phyloP scores from a whole-genome alignment of 1,140 invertebrate genomes.

The Leptoteleia sp. region DNA sequence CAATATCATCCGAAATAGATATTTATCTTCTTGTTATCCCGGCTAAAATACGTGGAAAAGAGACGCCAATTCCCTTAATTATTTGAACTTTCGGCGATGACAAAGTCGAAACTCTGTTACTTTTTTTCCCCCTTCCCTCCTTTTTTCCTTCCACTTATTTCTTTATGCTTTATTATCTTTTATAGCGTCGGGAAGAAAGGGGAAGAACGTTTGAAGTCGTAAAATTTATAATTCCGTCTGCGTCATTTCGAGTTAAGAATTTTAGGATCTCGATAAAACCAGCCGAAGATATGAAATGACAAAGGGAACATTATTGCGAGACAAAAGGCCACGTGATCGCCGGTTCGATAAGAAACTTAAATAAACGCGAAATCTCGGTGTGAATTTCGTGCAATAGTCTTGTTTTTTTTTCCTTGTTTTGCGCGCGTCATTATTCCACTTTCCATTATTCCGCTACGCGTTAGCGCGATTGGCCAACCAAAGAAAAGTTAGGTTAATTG shows the following conservation, averaged over 20 bases:
- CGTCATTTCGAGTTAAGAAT: constrained; percentile 59
- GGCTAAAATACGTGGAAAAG: constrained; percentile 21
- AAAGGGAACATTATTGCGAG: constrained; percentile 57
- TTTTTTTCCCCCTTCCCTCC: no score
- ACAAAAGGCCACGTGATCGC: constrained; percentile 46
- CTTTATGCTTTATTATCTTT: constrained; percentile 36
- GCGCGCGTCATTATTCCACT: constrained; percentile 11
- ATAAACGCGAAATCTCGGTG: constrained; percentile 40
- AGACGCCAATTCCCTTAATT: constrained; percentile 26
- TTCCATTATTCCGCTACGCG: constrained; percentile 35
- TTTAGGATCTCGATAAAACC: constrained; percentile 63
- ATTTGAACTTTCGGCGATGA: constrained; percentile 38
- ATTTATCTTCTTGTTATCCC: constrained; percentile 13
- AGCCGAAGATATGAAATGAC: constrained; percentile 58
- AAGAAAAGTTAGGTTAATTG: constrained; percentile 19
- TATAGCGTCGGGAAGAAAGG: constrained; percentile 34
- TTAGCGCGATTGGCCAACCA: constrained; percentile 8
- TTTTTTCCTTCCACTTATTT: neutral
- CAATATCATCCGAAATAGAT: constrained; percentile 21
- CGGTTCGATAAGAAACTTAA: constrained; percentile 49
- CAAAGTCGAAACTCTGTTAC: constrained; percentile 23
- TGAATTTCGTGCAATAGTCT: constrained; percentile 36
- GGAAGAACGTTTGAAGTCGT: constrained; percentile 44
- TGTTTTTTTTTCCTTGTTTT: no score
- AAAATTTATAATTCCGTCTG: constrained; percentile 58